Evolutionary conservation across 2,888 invertebrate species (phyloP), one percentile per base, ranked within the genome.

Genomic region (Nomada fabriciana): DNA sequence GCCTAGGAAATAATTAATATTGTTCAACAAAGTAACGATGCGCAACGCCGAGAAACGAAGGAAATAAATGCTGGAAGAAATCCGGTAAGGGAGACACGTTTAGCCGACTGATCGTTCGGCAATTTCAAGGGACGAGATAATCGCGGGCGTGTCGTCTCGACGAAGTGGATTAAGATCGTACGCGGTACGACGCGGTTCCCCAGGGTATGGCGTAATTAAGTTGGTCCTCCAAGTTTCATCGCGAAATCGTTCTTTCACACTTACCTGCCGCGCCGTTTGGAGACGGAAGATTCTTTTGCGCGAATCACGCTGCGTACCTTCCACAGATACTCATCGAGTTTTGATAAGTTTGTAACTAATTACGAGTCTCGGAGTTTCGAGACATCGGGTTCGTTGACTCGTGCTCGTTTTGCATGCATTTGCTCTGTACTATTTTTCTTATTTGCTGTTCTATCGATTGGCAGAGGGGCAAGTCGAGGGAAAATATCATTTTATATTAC

Each of bases 161-260:
- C 65, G 67, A 74, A 77, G 68, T 60, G 87, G 85, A 87, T 87
- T 85, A 87, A 85, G 82, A 85, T 87, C 77, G 87, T 55, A 50
- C 60, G 42, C 68, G 55, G 72, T 50, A 55, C 72, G 73, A 15
- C 55, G 50, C 50, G 72, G 57, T 70, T 36, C 67, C 60, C 69
- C 18, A 53, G 76, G 82, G 82, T 77, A 71, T 57, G 77, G 57
- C 68, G 83, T 88, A 88, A 88, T 88, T 88, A 88, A 88, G 88
- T 83, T 79, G 82, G 69, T 83, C 81, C 76, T 75, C 83, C 29
- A 83, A 88, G 83, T 88, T 88, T 83, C 84, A 72, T 83, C 82
- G 80, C 75, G 69, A 85, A 84, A 87, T 84, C 85, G 82, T 85
- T 84, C 82, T 81, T 87, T 87, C 84, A 68, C 88, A 83, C 78